A percentile compares a stretch with the other conserved stretches of the same genome.
These are phyloP conservation scores for Ephialtes manifestator DNA, from an alignment of 2,888 invertebrate genomes.

Conservation along the genomic window DNA sequence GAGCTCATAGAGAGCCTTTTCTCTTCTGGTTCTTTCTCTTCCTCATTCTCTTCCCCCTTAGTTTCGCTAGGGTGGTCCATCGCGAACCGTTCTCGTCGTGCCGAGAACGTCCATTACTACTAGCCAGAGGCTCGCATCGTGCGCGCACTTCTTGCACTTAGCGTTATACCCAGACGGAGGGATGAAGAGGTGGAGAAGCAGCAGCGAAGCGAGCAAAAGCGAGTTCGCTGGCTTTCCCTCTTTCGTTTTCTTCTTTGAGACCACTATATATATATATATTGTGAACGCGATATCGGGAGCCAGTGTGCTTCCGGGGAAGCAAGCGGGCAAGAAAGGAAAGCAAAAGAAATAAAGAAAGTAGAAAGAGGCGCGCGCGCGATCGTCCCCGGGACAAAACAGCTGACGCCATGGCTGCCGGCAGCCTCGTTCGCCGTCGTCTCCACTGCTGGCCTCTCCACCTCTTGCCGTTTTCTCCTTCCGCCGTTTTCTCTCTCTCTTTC, in stretches of 20 bases:
- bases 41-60: slow-evolving; percentile 64
- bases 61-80: slow-evolving; percentile 61
- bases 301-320: slow-evolving; percentile 63
- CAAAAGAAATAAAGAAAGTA: slow-evolving; percentile 80
- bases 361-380: slow-evolving; percentile 64
- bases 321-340: slow-evolving; percentile 49
- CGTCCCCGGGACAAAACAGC: slow-evolving; percentile 83
- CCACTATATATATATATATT: slow-evolving; percentile 41
- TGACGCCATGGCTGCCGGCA: slow-evolving; percentile 83
- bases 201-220: slow-evolving; percentile 68
- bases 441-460: slow-evolving; percentile 60
- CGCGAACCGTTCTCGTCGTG: slow-evolving; percentile 44
- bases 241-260: slow-evolving; percentile 54
- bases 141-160: slow-evolving; percentile 67
- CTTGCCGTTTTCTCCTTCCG: slow-evolving; percentile 60
- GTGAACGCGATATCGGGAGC: slow-evolving; percentile 67
- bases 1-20: slow-evolving; percentile 62
- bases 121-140: slow-evolving; percentile 59
- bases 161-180: slow-evolving; percentile 62
- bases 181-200: slow-evolving; percentile 42
- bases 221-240: slow-evolving; percentile 64
- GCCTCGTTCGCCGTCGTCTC: slow-evolving; percentile 73
- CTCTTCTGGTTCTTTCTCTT: slow-evolving; percentile 68
- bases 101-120: slow-evolving; percentile 68
- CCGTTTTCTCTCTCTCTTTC: slow-evolving; percentile 54